phyloP scores from a whole-genome alignment of 2,113 vertebrate genomes.

The Otus sunia region DNA sequence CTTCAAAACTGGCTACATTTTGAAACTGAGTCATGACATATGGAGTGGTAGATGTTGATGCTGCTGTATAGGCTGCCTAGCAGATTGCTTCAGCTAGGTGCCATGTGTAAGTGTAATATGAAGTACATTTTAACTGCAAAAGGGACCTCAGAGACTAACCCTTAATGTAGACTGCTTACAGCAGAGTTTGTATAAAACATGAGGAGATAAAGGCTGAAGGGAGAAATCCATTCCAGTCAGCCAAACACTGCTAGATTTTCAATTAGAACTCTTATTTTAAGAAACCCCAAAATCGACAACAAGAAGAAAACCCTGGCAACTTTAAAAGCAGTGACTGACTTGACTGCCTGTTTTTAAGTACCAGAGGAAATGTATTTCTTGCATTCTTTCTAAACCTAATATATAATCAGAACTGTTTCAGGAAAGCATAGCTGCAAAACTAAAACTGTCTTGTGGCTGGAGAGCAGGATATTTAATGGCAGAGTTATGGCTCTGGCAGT shows the following conservation, averaged over 20 bases:
- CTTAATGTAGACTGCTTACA: background rate
- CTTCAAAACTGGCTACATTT: background rate
- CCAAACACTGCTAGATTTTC: background rate
- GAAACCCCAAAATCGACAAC: background rate
- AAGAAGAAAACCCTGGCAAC: background rate
- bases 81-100: background rate
- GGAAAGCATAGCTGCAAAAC: background rate
- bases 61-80: background rate
- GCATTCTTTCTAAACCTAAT: background rate
- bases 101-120: background rate
- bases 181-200: background rate
- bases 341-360: background rate
- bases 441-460: background rate
- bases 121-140: background rate
- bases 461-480: background rate
- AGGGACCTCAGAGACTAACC: background rate
- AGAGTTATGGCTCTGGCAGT: background rate
- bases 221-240: background rate
- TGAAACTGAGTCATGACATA: background rate
- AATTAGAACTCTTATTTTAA: background rate
- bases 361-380: background rate
- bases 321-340: background rate
- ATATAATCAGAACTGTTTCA: background rate
- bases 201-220: background rate
- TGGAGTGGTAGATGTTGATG: background rate